Conservation (phyloP, 53 echinoderm and acorn worm species). For the Astropecten irregularis region DNA sequence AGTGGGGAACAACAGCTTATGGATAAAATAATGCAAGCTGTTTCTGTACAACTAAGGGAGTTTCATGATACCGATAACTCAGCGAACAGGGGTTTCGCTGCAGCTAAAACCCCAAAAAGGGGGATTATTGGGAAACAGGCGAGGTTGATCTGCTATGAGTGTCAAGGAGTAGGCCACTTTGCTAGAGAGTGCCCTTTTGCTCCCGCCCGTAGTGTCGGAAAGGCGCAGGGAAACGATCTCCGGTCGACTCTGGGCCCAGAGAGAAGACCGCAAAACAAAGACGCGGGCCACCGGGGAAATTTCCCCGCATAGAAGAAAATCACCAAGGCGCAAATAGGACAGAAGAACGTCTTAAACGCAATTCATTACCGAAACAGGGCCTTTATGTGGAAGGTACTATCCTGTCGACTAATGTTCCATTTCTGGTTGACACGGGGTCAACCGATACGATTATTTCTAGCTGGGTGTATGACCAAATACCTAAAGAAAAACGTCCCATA, state of each 20-base stretch:
- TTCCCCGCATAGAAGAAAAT: neutral
- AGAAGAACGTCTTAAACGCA: neutral
- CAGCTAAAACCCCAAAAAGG: neutral
- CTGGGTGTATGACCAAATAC: conserved; percentile 33
- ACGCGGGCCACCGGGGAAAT: neutral
- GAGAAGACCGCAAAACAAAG: neutral
- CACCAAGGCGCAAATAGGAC: neutral
- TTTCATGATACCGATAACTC: neutral
- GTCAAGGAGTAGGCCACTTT: neutral
- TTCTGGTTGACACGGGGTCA: conserved; percentile 61
- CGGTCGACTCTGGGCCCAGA: neutral
- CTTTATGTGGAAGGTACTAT: conserved; percentile 43
- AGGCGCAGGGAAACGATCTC: neutral
- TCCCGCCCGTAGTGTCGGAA: neutral
- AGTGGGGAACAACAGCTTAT: neutral
- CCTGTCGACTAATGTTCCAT: neutral
- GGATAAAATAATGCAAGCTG: neutral
- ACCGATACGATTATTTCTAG: conserved; percentile 54
- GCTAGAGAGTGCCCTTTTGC: neutral
- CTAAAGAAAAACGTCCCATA: conserved; percentile 2
- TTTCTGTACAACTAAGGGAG: neutral
- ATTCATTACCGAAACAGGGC: conserved; percentile 10
- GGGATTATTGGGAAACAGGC: neutral
- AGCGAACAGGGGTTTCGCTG: no score
- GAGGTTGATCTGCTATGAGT: neutral